Percentiles rank a stretch among this genome's conserved stretches.
Evolutionary conservation across 64 coral and sea anemone species (phyloP).

Genomic region (Porites australiensis): DNA sequence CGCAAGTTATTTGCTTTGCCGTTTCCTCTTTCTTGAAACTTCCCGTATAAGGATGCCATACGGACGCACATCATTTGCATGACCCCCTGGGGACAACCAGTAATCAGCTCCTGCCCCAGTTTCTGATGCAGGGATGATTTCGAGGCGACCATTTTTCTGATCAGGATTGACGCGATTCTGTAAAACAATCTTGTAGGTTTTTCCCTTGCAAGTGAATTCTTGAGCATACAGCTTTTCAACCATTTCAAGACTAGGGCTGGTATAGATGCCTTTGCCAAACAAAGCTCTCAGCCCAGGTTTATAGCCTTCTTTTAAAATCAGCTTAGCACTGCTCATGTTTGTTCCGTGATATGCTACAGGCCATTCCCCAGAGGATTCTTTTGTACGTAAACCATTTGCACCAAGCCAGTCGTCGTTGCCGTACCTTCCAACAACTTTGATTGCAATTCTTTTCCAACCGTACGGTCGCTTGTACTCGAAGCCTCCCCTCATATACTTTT

Average conservation of each 20-base stretch:
- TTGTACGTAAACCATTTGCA: conserved; percentile 45
- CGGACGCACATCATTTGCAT: conserved; percentile 57
- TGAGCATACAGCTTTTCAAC: conserved; percentile 52
- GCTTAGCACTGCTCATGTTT: background rate
- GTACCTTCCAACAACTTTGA: conserved; percentile 66
- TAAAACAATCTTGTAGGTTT: conserved; percentile 70
- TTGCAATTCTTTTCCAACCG: conserved; percentile 71
- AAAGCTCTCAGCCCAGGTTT: conserved; percentile 9
- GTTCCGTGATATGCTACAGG: conserved; percentile 78
- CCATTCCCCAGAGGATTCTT: conserved; percentile 50
- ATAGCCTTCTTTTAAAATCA: conserved; percentile 37
- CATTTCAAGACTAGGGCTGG: conserved; percentile 70
- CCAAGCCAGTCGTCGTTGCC: conserved; percentile 60
- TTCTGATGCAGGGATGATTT: conserved; percentile 55
- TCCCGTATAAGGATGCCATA: conserved; percentile 67
- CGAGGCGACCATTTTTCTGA: conserved; percentile 8
- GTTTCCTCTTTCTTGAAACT: too few relatives aligned
- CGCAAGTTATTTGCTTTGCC: too few relatives aligned
- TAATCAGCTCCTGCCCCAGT: conserved; percentile 70
- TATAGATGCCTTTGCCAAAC: conserved; percentile 64
- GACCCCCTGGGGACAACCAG: conserved; percentile 62
- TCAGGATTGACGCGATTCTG: conserved; percentile 81
- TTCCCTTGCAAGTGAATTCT: conserved; percentile 45
- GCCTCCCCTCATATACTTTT: conserved; percentile 61
- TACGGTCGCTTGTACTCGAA: conserved; percentile 67